Evolutionary conservation across 2,888 invertebrate genomes (phyloP), one percentile per base, ranked within the genome.

Genomic region (Notocelia uddmanniana): DNA sequence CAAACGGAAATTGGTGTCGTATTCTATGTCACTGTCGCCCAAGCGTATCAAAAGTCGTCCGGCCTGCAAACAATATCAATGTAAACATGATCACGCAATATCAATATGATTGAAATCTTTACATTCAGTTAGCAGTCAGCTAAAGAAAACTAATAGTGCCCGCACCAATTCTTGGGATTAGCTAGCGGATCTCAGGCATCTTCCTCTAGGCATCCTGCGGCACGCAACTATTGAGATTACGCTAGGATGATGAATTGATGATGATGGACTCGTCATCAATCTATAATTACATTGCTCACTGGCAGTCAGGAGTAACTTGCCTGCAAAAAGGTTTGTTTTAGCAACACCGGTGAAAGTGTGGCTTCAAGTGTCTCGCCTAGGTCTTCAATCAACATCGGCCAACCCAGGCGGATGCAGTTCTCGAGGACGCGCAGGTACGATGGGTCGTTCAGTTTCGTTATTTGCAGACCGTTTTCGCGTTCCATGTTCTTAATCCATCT

Each of bases 401-500:
- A 95, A 0, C 99, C 98, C 66, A 97, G 95, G 11, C 97, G 95
- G 73, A 98, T 96, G 73, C 96, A 96, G 85, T 96, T 96, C 90
- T 98, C 98, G 74, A 98, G 88, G 1, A 96, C 92, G 19, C 98
- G 94, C 90, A 98, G 94, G 83, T 97, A 97, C 76, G 94, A 95
- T 0, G 95, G 75, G 83, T 98, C 98, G 0, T 96, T 96, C 78
- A 98, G 94, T 89, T 98, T 98, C 31, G 97, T 95, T 26, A 98
- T 95, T 80, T 95, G 95, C 26, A 98, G 89, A 62, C 96, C 95
- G 80, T 97, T 96, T 0, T 94, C 91, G 21, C 94, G 94, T 85
- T 98, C 98, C 96, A 98, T 97, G 84, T 97, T 97, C 73, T 97
- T 96, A 68, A 98, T 96, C 98, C 98, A 98, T 73, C 97, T 95